Evolutionary conservation across 2,113 vertebrate genomes (phyloP).

Genomic region (Odontophorus gujanensis): DNA sequence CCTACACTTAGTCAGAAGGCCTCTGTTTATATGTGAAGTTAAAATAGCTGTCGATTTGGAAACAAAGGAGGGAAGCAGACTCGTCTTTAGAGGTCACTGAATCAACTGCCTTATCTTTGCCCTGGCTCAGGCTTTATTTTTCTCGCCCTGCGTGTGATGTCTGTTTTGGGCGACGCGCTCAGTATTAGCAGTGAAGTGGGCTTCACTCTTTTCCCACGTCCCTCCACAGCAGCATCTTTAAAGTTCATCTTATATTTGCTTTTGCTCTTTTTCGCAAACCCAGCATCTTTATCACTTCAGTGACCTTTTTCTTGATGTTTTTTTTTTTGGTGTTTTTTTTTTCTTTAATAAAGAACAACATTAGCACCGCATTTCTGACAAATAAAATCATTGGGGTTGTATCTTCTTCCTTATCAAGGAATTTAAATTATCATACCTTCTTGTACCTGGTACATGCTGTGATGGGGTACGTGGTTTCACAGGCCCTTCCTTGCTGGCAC

Average conservation of each 20-base stretch:
- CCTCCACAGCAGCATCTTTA: neutral
- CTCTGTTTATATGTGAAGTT: neutral
- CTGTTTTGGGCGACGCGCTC: neutral
- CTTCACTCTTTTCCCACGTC: neutral
- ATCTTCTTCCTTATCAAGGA: neutral
- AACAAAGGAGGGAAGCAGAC: neutral
- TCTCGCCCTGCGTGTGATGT: neutral
- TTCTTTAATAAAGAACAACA: neutral
- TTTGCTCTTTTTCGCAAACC: neutral
- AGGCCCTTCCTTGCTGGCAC: neutral
- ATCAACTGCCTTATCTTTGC: neutral
- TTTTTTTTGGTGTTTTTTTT: neutral
- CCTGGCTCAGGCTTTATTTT: neutral
- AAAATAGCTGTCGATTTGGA: neutral
- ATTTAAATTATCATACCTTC: neutral
- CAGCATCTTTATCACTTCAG: neutral
- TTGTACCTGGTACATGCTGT: accelerated
- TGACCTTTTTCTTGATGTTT: neutral
- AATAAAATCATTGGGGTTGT: neutral
- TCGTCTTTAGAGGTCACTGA: neutral
- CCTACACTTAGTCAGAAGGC: neutral
- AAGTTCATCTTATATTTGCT: neutral
- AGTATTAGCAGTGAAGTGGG: neutral
- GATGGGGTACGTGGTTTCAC: neutral
- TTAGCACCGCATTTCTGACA: neutral